phyloP scores from a whole-genome alignment of 2,888 invertebrate species.

The Cataglyphis livida region DNA sequence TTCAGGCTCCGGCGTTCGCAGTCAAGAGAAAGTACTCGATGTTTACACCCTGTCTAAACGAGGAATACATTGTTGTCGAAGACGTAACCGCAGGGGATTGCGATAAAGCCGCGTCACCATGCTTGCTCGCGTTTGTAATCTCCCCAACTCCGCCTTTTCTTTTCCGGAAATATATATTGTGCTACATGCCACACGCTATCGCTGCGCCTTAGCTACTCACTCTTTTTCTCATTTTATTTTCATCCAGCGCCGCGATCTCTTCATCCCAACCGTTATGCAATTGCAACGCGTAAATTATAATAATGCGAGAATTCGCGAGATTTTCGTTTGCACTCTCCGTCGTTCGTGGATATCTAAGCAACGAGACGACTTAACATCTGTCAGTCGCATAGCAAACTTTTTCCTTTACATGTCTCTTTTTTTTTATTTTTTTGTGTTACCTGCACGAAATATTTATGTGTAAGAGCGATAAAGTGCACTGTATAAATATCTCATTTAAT shows the following conservation, averaged over 20 bases:
- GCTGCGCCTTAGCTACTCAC: background rate
- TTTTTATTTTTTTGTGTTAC: background rate
- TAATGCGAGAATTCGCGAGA: constrained; percentile 34
- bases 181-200: background rate
- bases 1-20: constrained; percentile 2
- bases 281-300: constrained; percentile 24
- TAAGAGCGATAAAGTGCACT: background rate
- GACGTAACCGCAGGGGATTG: constrained; percentile 22
- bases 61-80: constrained; percentile 45
- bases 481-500: background rate
- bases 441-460: background rate
- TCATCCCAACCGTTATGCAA: constrained; percentile 39
- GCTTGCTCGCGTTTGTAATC: constrained; percentile 5
- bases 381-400: background rate
- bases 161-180: constrained; percentile 25
- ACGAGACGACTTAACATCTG: constrained; percentile 19
- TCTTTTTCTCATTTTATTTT: background rate
- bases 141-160: background rate
- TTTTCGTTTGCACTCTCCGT: constrained; percentile 41
- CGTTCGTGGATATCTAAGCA: background rate
- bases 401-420: background rate
- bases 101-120: constrained; percentile 13
- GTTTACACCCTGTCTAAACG: constrained; percentile 42
- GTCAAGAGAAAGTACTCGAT: constrained; percentile 39
- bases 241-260: background rate